phyloP scores from a whole-genome alignment of 2,113 vertebrate genomes.

The Sylvilagus bachmani region DNA sequence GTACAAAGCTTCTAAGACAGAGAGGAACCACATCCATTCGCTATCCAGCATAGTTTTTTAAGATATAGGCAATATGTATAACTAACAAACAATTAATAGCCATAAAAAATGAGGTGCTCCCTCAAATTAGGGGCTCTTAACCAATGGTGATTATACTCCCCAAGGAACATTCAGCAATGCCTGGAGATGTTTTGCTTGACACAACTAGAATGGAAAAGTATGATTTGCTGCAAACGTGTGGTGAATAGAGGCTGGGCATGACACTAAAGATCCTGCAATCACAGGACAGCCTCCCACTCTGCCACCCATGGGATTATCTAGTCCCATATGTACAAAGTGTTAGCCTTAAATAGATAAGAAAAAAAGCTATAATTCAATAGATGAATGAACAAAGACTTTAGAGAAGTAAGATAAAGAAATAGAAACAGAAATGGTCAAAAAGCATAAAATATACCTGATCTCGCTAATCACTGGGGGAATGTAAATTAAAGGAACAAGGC shows the following conservation, averaged over 20 bases:
- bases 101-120: neutral
- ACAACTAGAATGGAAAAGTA: neutral
- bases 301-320: neutral
- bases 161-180: neutral
- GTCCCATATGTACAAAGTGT: neutral
- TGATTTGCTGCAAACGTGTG: neutral
- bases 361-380: conserved; percentile 38
- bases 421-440: conserved; percentile 6
- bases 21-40: neutral
- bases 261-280: neutral
- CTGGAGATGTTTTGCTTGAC: neutral
- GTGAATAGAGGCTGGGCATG: neutral
- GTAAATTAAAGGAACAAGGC: conserved; percentile 15
- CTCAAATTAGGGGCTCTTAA: neutral
- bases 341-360: neutral
- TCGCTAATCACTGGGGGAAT: neutral
- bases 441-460: neutral
- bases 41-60: neutral
- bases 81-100: neutral
- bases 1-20: neutral
- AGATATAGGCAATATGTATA: neutral
- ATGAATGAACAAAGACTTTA: conserved; percentile 53
- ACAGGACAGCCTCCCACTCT: neutral
- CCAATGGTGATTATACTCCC: neutral
- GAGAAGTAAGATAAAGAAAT: conserved; percentile 53